Conservation (phyloP, 2,113 vertebrate species). For the Haplochromis vanheusdeni region DNA sequence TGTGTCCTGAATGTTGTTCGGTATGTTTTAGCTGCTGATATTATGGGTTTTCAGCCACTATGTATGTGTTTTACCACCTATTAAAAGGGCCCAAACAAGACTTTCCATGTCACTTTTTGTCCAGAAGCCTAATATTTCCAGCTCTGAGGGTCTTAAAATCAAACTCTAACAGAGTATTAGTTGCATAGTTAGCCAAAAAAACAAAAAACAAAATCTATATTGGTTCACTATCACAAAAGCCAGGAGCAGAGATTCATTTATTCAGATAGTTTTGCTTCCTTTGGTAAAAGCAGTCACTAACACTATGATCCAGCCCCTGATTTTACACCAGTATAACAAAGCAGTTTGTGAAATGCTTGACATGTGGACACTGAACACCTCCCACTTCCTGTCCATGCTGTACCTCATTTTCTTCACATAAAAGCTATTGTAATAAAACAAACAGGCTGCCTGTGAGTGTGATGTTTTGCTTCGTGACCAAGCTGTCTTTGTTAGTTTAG, state of each 20-base stretch:
- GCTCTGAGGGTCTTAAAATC: neutral
- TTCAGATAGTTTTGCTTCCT: neutral
- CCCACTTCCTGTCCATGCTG: neutral
- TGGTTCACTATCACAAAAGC: neutral
- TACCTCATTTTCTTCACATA: neutral
- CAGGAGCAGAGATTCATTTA: neutral
- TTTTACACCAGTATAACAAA: neutral
- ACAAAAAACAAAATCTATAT: fast-evolving
- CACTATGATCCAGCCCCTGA: neutral
- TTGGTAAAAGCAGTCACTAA: neutral
- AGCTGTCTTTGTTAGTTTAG: fast-evolving
- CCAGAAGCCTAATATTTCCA: neutral
- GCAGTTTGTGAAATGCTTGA: neutral
- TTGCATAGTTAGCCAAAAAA: neutral
- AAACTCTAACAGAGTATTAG: neutral
- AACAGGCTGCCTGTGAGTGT: neutral
- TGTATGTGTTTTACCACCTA: neutral
- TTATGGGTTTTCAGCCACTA: neutral
- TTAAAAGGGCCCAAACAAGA: neutral
- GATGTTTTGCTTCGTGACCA: neutral
- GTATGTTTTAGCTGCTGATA: neutral
- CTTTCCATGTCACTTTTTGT: neutral
- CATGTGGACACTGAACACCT: neutral
- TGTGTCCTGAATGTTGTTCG: neutral
- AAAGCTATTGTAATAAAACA: neutral